Base-by-base conservation (phyloP, 1,140 invertebrate genomes). In the Eriocheir sinensis region DNA sequence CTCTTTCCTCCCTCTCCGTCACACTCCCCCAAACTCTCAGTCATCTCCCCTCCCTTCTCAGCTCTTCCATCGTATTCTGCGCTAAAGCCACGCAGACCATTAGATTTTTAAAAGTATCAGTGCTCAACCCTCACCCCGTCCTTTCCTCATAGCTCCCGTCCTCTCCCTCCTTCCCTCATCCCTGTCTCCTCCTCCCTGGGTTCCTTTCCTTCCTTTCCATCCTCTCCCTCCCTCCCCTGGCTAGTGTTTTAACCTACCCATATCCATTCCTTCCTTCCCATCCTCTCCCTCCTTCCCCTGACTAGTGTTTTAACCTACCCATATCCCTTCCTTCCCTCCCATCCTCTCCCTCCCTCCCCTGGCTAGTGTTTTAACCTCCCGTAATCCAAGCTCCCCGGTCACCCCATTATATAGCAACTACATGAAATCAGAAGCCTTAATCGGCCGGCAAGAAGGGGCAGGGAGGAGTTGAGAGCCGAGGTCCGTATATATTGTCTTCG, bases 351-450 rank as follows among this genome's bases (percentile, higher is more conserved):
- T 91, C 34, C 38, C 72, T 80, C 32, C 79, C 17, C 38, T 53
- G 27, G 30, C 15, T 12, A 34, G 41, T 92, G 81, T 80, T 80
- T 80, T 91, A 91, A 79, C 90, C 72, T 91, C 32, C 38, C 8
- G 90, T 60, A 85, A 92, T 92, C 44, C 72, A 80, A 92, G 30
- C 91, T 81, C 30, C 27, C 80, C 34, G 30, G 34, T 3, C 80
- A 27, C 83, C 91, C 91, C 80, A 92, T 92, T 85, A 92, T 91
- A 92, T 48, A 85, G 40, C 80, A 40, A 85, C 91, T 48, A 32
- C 80, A 48, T 92, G 91, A 85, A 92, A 92, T 92, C 80, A 92
- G 91, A 92, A 92, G 38, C 80, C 48, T 32, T 80, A 92, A 92
- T 85, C 92, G 90, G 27, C 36, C 1, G n/a, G 60, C n/a, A n/a